Evolutionary conservation across 2,113 vertebrate species (phyloP), one percentile per base, ranked within the genome.

Genomic region (Lepus americanus): DNA sequence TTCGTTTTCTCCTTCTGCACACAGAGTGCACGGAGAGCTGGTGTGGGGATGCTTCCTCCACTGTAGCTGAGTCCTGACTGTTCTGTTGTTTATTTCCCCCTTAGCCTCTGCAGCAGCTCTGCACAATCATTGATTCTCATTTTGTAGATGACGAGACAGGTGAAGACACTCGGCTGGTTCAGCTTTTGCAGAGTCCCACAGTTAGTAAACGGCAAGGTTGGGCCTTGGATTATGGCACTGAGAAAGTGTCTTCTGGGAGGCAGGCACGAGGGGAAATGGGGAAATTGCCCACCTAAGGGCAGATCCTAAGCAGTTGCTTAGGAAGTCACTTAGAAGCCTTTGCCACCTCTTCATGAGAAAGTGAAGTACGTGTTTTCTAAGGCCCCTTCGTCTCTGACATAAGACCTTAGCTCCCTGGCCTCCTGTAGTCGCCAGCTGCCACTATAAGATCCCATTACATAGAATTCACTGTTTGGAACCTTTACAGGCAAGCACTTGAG

Each of bases 381-480:
- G 77, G n/a, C 61, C 20, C 55, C n/a, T 83, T 83, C 16, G 10
- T 77, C 59, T 86, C 39, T 81, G 16, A 80, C 92, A 39, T 81
- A 69, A 66, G 39, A 63, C 33, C 16, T 0, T 93, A 36, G 55
- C 22, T 73, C 33, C 14, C 67, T 69, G 44, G 44, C 7, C 7
- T 87, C 76, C 55, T 92, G 0, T 0, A 61, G 7, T 69, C 0
- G 66, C 31, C n/a, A 44, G 22, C n/a, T 84, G 8, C 27, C 53
- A 87, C 70, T 80, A 63, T 9, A 69, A 73, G 39, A 36, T 81
- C 33, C 51, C 61, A 3, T 88, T 92, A 64, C 16, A 31, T 33
- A 87, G 67, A 72, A 89, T 82, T 55, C n/a, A 70, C 61, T 79
- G 0, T 80, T 87, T 29, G 29, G 84, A 95, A 94, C 91, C 51